Evolutionary conservation across 2,113 vertebrate genomes (phyloP).

Genomic region (Caranx ignobilis): DNA sequence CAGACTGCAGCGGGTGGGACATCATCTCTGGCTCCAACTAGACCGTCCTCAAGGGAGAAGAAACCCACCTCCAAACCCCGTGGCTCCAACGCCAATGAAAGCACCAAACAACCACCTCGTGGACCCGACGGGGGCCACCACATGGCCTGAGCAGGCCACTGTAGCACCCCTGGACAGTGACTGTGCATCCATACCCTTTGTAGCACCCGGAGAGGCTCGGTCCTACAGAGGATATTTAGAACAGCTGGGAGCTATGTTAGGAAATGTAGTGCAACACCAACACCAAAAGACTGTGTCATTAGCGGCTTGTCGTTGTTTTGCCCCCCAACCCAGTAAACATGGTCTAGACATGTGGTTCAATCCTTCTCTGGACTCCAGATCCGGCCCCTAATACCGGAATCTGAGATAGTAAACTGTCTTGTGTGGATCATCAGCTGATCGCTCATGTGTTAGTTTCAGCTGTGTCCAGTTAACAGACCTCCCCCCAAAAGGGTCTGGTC

Average conservation of each 20-base stretch:
- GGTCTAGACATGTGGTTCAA: too few relatives aligned
- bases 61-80: constrained; percentile 49
- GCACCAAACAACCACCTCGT: constrained; percentile 68
- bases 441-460: too few relatives aligned
- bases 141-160: constrained; percentile 82
- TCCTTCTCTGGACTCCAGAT: too few relatives aligned
- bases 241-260: not conserved
- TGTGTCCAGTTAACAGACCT: too few relatives aligned
- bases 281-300: not conserved
- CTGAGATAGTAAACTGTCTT: too few relatives aligned
- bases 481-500: too few relatives aligned
- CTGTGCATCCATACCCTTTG: constrained; percentile 20
- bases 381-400: too few relatives aligned
- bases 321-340: too few relatives aligned
- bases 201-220: not conserved
- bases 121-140: constrained; percentile 81
- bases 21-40: constrained; percentile 72
- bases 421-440: too few relatives aligned
- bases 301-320: too few relatives aligned
- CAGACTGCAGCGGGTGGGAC: constrained; percentile 78
- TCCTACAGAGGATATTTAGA: not conserved
- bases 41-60: constrained; percentile 80
- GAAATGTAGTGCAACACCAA: not conserved
- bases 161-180: constrained; percentile 48
- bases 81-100: constrained; percentile 66